These are phyloP conservation scores for Mus minutoides DNA, from an alignment of 2,797 vertebrate genomes.

Conservation along the genomic window DNA sequence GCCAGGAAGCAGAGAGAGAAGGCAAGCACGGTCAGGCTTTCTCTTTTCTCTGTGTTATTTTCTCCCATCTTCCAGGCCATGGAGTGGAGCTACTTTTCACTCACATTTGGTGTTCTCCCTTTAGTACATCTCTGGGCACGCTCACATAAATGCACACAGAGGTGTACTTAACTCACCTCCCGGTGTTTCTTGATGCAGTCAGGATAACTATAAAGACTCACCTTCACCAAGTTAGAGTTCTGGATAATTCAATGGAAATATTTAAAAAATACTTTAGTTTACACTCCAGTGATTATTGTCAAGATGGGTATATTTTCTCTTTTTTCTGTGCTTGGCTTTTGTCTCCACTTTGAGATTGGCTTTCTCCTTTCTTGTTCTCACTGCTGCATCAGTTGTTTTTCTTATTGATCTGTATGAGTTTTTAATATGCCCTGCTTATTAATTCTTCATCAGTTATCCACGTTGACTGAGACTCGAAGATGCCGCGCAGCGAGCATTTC, in stretches of 20 bases:
- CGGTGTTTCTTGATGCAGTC: neutral
- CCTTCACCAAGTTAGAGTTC: neutral
- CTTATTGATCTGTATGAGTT: conserved; percentile 57
- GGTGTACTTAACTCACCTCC: too few species aligned
- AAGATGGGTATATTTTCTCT: neutral
- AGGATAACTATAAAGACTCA: neutral
- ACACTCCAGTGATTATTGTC: neutral
- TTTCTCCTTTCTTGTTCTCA: conserved; percentile 11
- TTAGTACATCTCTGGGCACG: neutral
- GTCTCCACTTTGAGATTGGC: neutral
- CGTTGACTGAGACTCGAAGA: neutral
- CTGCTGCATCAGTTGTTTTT: neutral
- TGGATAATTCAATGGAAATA: neutral
- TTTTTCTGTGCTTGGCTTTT: conserved; percentile 30
- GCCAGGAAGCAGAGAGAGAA: neutral
- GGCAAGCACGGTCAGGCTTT: neutral
- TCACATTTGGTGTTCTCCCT: neutral
- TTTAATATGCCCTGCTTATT: conserved; percentile 46
- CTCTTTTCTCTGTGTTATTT: neutral
- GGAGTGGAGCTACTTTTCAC: neutral
- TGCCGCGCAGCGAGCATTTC: conserved; percentile 23
- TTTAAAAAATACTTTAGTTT: conserved; percentile 1
- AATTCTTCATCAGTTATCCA: conserved; percentile 40
- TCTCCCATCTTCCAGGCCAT: neutral
- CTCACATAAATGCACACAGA: rapidly evolving